phyloP scores from a whole-genome alignment of 1,140 invertebrate genomes.

The Centruroides vittatus region DNA sequence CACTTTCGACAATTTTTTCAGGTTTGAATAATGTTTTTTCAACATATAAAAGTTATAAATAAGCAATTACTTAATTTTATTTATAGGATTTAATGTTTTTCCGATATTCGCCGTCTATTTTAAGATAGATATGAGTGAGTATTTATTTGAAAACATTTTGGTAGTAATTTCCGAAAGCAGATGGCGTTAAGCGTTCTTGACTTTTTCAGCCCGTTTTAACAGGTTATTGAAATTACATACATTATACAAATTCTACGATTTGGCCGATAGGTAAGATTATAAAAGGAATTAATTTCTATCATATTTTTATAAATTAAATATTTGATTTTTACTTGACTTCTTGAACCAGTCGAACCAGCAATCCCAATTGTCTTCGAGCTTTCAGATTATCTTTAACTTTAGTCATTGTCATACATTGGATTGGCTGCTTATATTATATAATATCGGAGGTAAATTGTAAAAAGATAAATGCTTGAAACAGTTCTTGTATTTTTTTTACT shows the following conservation, averaged over 20 bases:
- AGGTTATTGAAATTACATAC: conserved; percentile 10
- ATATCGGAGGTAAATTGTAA: conserved; percentile 10
- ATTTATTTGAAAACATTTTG: too few relatives aligned
- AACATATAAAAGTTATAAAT: too few relatives aligned
- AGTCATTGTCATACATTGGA: conserved; percentile 15
- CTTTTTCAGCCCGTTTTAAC: conserved; percentile 5
- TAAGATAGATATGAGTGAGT: too few relatives aligned
- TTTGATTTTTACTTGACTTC: not conserved
- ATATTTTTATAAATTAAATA: too few relatives aligned
- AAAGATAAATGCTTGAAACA: too few relatives aligned
- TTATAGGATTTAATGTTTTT: too few relatives aligned
- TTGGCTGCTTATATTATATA: conserved; percentile 13
- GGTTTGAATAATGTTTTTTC: not conserved
- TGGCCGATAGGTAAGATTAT: conserved; percentile 13
- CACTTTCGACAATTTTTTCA: conserved; percentile 1
- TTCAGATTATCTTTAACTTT: conserved; percentile 10
- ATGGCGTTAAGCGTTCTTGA: too few relatives aligned
- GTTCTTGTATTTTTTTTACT: too few relatives aligned
- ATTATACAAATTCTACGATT: conserved; percentile 13
- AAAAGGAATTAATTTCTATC: too few relatives aligned
- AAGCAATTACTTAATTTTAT: too few relatives aligned
- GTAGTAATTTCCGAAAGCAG: too few relatives aligned
- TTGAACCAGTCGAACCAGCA: conserved; percentile 11
- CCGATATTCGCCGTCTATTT: too few relatives aligned
- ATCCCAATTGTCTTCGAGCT: conserved; percentile 12